Evolutionary conservation across 2,113 vertebrate genomes (phyloP).

Genomic region (Sceloporus undulatus): DNA sequence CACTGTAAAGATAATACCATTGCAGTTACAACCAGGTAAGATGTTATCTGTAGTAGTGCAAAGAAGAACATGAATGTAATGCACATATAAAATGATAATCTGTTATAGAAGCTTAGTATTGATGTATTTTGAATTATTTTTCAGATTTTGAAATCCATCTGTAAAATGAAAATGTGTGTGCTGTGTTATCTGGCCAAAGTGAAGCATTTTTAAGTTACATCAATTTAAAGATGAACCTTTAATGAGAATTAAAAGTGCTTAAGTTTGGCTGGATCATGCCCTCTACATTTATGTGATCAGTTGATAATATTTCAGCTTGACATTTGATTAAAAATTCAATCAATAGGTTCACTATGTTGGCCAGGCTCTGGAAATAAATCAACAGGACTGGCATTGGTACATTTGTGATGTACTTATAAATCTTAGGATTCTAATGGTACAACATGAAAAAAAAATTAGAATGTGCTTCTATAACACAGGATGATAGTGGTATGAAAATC

Average conservation of each 20-base stretch:
- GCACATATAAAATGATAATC: not conserved
- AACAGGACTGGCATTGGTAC: not conserved
- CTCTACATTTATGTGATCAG: not conserved
- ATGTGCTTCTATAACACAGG: not conserved
- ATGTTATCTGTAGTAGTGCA: not conserved
- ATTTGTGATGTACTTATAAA: not conserved
- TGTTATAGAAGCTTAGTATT: slow-evolving; percentile 10
- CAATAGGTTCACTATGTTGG: slow-evolving; percentile 13
- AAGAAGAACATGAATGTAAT: not conserved
- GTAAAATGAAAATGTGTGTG: not conserved
- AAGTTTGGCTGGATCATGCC: not conserved
- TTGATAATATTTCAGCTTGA: not conserved
- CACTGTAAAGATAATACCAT: slow-evolving; percentile 90
- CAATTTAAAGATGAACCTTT: not conserved
- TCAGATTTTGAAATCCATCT: slow-evolving; percentile 2
- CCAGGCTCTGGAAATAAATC: slow-evolving; percentile 13
- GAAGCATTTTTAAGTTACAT: not conserved
- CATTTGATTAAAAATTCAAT: not conserved
- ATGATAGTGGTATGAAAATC: not conserved
- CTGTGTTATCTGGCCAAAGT: not conserved
- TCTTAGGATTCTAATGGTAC: not conserved
- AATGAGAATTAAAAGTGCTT: not conserved
- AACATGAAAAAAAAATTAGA: not conserved
- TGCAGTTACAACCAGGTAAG: slow-evolving; percentile 91
- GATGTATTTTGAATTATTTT: slow-evolving; percentile 29